Percentiles rank a stretch among this genome's conserved stretches.
phyloP scores from a whole-genome alignment of 2,113 vertebrate species.

The Hirundichthys speculiger region DNA sequence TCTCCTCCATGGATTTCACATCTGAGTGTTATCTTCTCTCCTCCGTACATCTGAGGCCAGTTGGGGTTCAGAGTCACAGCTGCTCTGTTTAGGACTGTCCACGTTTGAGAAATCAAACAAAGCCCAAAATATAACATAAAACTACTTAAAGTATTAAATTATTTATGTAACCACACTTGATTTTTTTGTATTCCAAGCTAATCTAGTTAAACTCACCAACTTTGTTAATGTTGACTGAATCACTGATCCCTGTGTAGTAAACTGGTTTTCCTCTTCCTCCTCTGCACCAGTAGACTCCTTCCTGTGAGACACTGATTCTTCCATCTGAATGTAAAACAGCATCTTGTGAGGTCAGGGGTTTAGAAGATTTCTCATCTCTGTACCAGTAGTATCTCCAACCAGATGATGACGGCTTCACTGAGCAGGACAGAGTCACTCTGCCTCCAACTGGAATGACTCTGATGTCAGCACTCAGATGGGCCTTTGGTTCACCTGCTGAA shows the following conservation, averaged over 20 bases:
- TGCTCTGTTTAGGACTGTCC: no score
- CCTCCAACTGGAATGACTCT: conserved; percentile 6
- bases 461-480: neutral
- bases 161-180: no score
- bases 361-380: neutral
- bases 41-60: no score
- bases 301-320: conserved; percentile 13
- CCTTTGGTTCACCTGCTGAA: neutral
- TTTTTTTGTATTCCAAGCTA: no score
- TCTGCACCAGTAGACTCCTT: conserved; percentile 33
- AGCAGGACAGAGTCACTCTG: conserved; percentile 34
- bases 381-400: conserved; percentile 29
- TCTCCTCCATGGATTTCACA: neutral
- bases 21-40: no score
- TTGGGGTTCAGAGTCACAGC: no score
- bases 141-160: no score
- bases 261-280: conserved; percentile 4
- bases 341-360: neutral
- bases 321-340: neutral
- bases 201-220: conserved; percentile 14
- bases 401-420: conserved; percentile 9
- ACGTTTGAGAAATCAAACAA: no score
- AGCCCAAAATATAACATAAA: no score
- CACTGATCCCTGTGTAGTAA: conserved; percentile 22
- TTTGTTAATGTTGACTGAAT: neutral